Conservation (phyloP, 1,140 invertebrate species). For the Octopus sinensis region DNA sequence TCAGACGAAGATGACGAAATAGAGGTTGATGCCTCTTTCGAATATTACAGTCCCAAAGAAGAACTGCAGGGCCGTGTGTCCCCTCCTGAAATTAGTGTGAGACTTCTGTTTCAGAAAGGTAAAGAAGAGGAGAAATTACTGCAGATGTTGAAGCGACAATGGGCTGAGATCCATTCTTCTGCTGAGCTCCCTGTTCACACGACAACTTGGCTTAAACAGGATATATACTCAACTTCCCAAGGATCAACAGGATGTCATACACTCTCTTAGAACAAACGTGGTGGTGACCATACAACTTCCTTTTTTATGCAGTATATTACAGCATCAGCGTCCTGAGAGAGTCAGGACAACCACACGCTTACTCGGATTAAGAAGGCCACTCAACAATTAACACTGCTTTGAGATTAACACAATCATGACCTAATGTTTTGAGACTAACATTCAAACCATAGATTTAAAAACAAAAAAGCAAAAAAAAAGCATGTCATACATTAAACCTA, state of each 20-base stretch:
- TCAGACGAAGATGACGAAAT: slow-evolving; percentile 50
- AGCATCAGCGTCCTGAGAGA: too few species aligned
- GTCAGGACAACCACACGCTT: too few species aligned
- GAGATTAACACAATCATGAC: too few species aligned
- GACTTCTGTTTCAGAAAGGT: slow-evolving; percentile 41
- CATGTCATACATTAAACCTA: too few species aligned
- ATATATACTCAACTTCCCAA: slow-evolving; percentile 7
- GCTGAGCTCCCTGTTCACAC: slow-evolving; percentile 23
- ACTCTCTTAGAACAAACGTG: not conserved
- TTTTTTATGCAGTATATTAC: too few species aligned
- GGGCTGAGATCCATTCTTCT: slow-evolving; percentile 37
- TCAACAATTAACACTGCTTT: too few species aligned
- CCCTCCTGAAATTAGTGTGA: slow-evolving; percentile 38
- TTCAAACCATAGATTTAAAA: too few species aligned
- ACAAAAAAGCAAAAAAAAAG: too few species aligned
- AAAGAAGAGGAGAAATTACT: slow-evolving; percentile 47
- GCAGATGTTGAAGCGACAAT: slow-evolving; percentile 44
- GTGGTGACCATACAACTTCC: too few species aligned
- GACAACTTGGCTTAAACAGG: slow-evolving; percentile 29
- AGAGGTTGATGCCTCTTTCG: slow-evolving; percentile 42
- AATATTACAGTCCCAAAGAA: slow-evolving; percentile 44
- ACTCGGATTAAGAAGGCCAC: too few species aligned
- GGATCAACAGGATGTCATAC: not conserved
- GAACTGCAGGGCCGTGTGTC: slow-evolving; percentile 28
- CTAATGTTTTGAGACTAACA: too few species aligned